phyloP scores from a whole-genome alignment of 1,140 invertebrate species.

The Ips typographus region DNA sequence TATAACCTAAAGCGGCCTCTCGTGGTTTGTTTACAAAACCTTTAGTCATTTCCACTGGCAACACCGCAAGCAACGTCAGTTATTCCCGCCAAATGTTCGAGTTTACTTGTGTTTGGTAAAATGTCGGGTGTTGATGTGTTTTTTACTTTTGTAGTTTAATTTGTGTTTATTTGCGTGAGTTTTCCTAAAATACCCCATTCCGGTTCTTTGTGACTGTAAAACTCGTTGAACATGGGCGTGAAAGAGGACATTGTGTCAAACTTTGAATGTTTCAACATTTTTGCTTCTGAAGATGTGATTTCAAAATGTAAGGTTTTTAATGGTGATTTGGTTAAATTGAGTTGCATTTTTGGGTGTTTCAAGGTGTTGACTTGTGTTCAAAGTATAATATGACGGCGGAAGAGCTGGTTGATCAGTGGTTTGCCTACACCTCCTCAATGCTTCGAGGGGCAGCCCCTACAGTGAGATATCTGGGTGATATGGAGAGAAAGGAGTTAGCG shows the following conservation, averaged over 20 bases:
- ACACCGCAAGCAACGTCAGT: no score
- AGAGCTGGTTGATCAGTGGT: conserved; percentile 67
- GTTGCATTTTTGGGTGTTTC: conserved; percentile 22
- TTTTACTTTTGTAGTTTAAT: no score
- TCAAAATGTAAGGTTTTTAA: conserved; percentile 19
- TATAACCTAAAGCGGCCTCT: no score
- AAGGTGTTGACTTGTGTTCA: conserved; percentile 61
- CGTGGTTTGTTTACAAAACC: no score
- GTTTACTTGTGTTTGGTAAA: no score
- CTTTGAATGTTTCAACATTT: conserved; percentile 27
- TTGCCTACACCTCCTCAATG: conserved; percentile 64
- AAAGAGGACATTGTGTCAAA: conserved; percentile 24
- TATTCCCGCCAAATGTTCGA: no score
- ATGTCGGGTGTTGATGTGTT: no score
- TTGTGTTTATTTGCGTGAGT: no score
- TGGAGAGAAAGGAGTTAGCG: conserved; percentile 64
- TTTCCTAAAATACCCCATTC: no score
- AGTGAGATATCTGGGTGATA: conserved; percentile 57
- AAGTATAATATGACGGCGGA: conserved; percentile 60
- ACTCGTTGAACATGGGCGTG: no score
- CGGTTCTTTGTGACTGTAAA: no score
- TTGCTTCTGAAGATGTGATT: conserved; percentile 3
- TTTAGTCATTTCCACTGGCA: no score
- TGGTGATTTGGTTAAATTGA: not conserved
- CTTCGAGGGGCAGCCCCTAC: conserved; percentile 60